Evolutionary conservation across 2,888 invertebrate species (phyloP).

Genomic region (Lasioglossum malachurum): DNA sequence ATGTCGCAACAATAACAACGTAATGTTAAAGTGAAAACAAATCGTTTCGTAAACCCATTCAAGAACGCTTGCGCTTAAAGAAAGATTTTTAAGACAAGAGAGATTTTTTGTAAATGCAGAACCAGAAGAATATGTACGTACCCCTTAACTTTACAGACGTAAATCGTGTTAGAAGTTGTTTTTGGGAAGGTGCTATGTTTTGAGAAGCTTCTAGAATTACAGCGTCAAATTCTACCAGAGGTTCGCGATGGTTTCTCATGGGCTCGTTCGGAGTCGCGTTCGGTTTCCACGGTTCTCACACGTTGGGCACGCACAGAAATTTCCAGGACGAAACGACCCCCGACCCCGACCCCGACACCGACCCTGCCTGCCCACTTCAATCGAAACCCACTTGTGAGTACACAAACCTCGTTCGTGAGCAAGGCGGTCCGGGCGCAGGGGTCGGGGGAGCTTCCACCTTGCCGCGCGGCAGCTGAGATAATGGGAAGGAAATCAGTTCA

Average conservation of each 20-base stretch:
- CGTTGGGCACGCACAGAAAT: conserved; percentile 70
- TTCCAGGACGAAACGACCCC: conserved; percentile 43
- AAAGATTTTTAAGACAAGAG: too few relatives aligned
- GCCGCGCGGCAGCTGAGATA: conserved; percentile 77
- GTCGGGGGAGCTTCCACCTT: conserved; percentile 35
- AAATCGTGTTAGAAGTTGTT: conserved; percentile 20
- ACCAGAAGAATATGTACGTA: too few relatives aligned
- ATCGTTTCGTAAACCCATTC: too few relatives aligned
- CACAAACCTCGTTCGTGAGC: conserved; percentile 60
- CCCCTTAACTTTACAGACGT: neutral
- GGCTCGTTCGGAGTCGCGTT: conserved; percentile 3
- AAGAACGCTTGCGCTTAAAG: too few relatives aligned
- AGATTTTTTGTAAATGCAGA: too few relatives aligned
- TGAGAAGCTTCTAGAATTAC: conserved; percentile 43
- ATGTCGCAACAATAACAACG: too few relatives aligned
- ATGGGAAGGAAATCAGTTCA: conserved; percentile 85
- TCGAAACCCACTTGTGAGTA: conserved; percentile 56
- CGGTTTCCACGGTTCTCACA: conserved; percentile 63
- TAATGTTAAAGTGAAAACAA: too few relatives aligned
- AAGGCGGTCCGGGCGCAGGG: conserved; percentile 46
- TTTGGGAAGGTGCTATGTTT: conserved; percentile 39
- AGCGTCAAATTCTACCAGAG: neutral
- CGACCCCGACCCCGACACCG: conserved; percentile 36
- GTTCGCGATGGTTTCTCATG: conserved; percentile 32
- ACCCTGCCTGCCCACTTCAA: conserved; percentile 46